Conservation (phyloP, 2,888 invertebrate genomes). For the Spilosoma lubricipeda region DNA sequence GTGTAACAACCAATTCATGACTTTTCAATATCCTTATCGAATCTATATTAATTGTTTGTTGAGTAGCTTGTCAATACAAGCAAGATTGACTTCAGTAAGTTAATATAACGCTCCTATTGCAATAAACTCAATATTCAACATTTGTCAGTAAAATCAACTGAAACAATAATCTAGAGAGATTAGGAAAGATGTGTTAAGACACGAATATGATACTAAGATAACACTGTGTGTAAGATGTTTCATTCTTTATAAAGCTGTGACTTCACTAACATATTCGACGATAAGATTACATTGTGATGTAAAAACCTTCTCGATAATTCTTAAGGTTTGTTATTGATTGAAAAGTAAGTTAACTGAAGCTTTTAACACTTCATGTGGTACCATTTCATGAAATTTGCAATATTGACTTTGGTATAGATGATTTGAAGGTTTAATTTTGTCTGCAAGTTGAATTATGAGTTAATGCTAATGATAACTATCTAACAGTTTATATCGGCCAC, state of each 20-base stretch:
- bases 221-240: slow-evolving; percentile 28
- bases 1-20: slow-evolving; percentile 32
- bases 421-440: neutral
- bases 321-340: slow-evolving; percentile 37
- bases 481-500: slow-evolving; percentile 63
- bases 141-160: slow-evolving; percentile 41
- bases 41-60: slow-evolving; percentile 4
- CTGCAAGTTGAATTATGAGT: slow-evolving; percentile 14
- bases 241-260: slow-evolving; percentile 15
- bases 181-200: slow-evolving; percentile 33
- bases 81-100: slow-evolving; percentile 13
- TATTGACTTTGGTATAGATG: slow-evolving; percentile 1
- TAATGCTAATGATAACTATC: slow-evolving; percentile 37
- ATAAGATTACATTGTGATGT: slow-evolving; percentile 10
- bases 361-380: slow-evolving; percentile 18
- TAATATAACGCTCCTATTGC: slow-evolving; percentile 17
- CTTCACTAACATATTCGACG: slow-evolving; percentile 16
- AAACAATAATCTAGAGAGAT: slow-evolving; percentile 43
- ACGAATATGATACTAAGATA: slow-evolving; percentile 53
- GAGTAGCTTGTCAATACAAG: neutral
- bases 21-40: slow-evolving; percentile 20
- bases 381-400: neutral
- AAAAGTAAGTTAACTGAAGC: slow-evolving; percentile 12
- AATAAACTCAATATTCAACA: neutral
- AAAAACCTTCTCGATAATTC: slow-evolving; percentile 27